Conservation (phyloP, 2,888 invertebrate genomes). For the Busseola fusca region DNA sequence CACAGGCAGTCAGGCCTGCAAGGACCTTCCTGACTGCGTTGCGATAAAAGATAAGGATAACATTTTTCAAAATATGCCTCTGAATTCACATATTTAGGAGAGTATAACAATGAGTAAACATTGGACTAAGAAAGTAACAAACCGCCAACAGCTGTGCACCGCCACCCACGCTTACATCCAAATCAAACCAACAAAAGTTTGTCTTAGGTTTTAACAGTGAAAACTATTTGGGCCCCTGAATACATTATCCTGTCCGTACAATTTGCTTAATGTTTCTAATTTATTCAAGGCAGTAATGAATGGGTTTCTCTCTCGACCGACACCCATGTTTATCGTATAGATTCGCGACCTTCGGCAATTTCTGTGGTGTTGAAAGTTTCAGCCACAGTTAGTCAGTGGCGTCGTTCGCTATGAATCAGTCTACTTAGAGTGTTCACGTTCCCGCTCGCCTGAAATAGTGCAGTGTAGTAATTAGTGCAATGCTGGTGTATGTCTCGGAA, state of each 20-base stretch:
- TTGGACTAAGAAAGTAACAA: slow-evolving; percentile 18
- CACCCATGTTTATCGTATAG: slow-evolving; percentile 56
- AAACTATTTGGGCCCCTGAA: slow-evolving; percentile 35
- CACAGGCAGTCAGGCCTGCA: background rate
- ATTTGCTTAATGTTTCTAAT: slow-evolving; percentile 49
- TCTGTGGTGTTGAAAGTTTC: slow-evolving; percentile 83
- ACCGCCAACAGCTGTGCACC: slow-evolving; percentile 29
- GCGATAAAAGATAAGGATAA: no score
- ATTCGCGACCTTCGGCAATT: slow-evolving; percentile 77
- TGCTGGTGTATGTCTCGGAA: slow-evolving; percentile 68
- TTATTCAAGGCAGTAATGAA: slow-evolving; percentile 56
- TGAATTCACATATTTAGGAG: background rate
- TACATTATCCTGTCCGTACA: slow-evolving; percentile 45
- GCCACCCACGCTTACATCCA: slow-evolving; percentile 26
- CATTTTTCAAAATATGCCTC: no score
- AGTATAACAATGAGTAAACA: slow-evolving; percentile 15
- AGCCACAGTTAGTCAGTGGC: slow-evolving; percentile 65
- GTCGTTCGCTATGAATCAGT: slow-evolving; percentile 81
- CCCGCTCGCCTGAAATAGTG: slow-evolving; percentile 81
- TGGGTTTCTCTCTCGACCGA: slow-evolving; percentile 49
- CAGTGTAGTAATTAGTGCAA: slow-evolving; percentile 76
- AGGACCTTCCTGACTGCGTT: background rate
- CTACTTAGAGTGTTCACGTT: slow-evolving; percentile 72
- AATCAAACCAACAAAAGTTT: slow-evolving; percentile 29
- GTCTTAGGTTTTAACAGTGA: slow-evolving; percentile 40